Evolutionary conservation across 2,113 vertebrate species (phyloP).

Genomic region (Eurystomus gularis): DNA sequence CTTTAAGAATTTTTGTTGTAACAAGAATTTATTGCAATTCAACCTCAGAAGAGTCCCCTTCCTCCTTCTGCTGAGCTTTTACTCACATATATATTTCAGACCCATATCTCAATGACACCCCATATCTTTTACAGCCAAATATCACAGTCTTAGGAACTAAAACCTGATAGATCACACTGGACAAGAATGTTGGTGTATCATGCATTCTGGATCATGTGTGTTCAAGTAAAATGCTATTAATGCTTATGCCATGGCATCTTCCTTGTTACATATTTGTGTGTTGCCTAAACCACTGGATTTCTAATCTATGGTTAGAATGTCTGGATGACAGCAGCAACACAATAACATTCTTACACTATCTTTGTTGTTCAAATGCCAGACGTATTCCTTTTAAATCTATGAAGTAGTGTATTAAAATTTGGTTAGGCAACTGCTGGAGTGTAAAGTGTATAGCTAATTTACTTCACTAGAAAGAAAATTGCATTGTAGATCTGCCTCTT

Average conservation of each 20-base stretch:
- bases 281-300: neutral
- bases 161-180: neutral
- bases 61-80: neutral
- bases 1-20: neutral
- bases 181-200: neutral
- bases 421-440: neutral
- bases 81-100: neutral
- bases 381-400: neutral
- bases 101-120: neutral
- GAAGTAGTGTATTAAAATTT: neutral
- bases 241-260: neutral
- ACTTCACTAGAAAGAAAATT: neutral
- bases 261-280: neutral
- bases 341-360: neutral
- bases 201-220: neutral
- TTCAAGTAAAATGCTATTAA: neutral
- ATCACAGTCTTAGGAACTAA: neutral
- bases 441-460: neutral
- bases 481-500: neutral
- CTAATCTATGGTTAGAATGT: neutral
- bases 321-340: neutral
- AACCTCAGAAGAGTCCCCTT: neutral
- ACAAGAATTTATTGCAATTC: neutral
- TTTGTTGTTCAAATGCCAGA: neutral
- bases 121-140: slow-evolving; percentile 3